phyloP scores from a whole-genome alignment of 2,888 invertebrate genomes.

The Sericinus montela region DNA sequence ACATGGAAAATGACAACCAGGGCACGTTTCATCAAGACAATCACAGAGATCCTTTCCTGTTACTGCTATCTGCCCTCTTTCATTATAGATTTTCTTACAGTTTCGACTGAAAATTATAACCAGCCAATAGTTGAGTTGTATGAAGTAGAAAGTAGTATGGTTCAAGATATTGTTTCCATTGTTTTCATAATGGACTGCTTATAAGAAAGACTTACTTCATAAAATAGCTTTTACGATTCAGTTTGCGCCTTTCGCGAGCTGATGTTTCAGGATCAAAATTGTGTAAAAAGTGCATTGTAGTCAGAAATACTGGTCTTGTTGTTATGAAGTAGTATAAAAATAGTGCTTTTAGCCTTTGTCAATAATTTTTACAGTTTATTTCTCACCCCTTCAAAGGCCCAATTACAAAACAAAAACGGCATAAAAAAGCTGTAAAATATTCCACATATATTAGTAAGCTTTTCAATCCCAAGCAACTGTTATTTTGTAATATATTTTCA shows the following conservation, averaged over 20 bases:
- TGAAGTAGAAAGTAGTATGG: too few species aligned
- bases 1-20: constrained; percentile 92
- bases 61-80: constrained; percentile 81
- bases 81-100: constrained; percentile 83
- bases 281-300: constrained; percentile 58
- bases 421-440: too few species aligned
- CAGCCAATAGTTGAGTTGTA: too few species aligned
- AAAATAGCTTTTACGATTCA: constrained; percentile 81
- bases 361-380: too few species aligned
- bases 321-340: background rate
- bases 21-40: constrained; percentile 87
- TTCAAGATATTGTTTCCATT: too few species aligned
- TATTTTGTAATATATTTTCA: too few species aligned
- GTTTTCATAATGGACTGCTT: too few species aligned
- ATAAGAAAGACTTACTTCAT: constrained; percentile 41
- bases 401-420: too few species aligned
- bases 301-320: background rate
- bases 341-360: too few species aligned
- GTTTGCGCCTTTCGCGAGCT: constrained; percentile 86
- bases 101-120: constrained; percentile 63
- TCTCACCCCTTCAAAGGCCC: too few species aligned
- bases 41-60: constrained; percentile 89
- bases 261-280: constrained; percentile 90
- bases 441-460: too few species aligned
- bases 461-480: too few species aligned